Evolutionary conservation across 2,888 invertebrate species (phyloP).

Genomic region (Phragmatobia fuliginosa): DNA sequence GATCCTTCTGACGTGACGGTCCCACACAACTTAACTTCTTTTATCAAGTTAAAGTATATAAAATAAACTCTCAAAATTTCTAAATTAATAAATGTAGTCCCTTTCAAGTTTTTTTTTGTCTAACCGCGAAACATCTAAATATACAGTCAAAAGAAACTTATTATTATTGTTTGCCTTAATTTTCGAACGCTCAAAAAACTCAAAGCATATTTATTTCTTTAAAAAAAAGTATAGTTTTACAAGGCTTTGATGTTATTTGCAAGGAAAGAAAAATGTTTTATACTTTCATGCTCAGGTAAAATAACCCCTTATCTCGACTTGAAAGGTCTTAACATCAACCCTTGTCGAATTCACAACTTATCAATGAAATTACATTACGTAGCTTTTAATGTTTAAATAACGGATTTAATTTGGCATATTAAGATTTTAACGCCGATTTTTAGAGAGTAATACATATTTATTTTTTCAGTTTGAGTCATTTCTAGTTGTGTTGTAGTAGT

Average conservation of each 20-base stretch:
- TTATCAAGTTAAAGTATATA: neutral
- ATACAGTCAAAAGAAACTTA: neutral
- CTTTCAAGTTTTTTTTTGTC: neutral
- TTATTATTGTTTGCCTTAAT: neutral
- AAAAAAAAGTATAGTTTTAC: neutral
- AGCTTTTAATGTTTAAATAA: conserved; percentile 5
- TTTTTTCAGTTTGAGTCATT: too few relatives aligned
- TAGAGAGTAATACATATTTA: neutral
- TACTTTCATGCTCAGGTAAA: neutral
- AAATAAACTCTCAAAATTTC: neutral
- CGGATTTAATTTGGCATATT: neutral
- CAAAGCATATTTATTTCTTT: neutral
- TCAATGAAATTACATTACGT: conserved; percentile 24
- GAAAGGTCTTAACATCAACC: neutral
- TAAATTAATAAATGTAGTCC: neutral
- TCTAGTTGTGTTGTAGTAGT: too few relatives aligned
- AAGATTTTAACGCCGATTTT: neutral
- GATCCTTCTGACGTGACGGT: too few relatives aligned
- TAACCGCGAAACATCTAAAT: neutral
- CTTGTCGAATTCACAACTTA: conserved; percentile 18
- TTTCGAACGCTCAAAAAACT: neutral
- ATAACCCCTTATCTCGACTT: neutral
- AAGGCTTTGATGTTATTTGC: neutral
- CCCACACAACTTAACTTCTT: neutral
- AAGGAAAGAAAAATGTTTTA: neutral